phyloP scores from a whole-genome alignment of 64 coral and sea anemone genomes.

The Astreopora myriophthalma region DNA sequence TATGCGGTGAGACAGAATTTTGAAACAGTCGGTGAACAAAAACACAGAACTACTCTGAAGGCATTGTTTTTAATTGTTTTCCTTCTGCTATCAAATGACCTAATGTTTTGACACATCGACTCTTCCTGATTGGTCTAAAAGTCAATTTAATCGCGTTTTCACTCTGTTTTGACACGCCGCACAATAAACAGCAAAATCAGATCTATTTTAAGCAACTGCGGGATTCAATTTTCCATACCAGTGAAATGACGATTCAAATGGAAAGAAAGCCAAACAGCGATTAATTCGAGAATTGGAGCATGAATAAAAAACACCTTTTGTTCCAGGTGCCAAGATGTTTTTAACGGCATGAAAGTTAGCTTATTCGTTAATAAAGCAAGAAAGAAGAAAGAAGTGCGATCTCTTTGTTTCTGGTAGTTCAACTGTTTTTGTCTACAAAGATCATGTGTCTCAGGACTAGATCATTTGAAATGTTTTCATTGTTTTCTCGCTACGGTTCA shows the following conservation, averaged over 20 bases:
- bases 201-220: conserved; percentile 22
- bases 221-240: conserved; percentile 31
- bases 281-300: background rate
- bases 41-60: background rate
- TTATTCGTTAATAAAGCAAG: background rate
- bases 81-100: background rate
- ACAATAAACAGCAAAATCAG: conserved; percentile 22
- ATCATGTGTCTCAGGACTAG: conserved; percentile 32
- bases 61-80: background rate
- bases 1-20: background rate
- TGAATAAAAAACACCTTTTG: background rate
- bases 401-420: conserved; percentile 33
- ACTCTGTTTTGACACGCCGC: conserved; percentile 25
- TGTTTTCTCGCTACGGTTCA: background rate
- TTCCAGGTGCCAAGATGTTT: background rate
- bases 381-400: background rate
- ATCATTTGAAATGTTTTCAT: conserved; percentile 1
- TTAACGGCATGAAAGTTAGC: background rate
- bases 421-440: conserved; percentile 17
- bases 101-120: conserved; percentile 31
- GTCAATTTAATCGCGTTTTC: conserved; percentile 25
- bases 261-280: background rate
- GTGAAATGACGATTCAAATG: conserved; percentile 3
- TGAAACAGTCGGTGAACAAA: conserved; percentile 18
- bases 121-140: conserved; percentile 10